Percentiles rank a stretch among this genome's conserved stretches.
These are phyloP conservation scores for Aldabrachelys gigantea DNA, from an alignment of 2,113 vertebrate genomes.

Conservation along the genomic window DNA sequence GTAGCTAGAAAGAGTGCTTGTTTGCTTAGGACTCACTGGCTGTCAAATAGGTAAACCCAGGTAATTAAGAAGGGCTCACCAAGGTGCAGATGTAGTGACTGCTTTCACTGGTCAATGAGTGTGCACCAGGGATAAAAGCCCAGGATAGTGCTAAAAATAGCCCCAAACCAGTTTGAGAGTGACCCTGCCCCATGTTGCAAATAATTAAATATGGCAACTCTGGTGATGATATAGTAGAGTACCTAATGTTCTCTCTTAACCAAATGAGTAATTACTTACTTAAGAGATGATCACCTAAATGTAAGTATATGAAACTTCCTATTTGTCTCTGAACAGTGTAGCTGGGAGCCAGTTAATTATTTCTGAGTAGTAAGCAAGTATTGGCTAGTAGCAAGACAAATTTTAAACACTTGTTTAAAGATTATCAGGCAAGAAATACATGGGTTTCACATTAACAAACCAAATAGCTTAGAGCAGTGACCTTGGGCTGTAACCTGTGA, in stretches of 20 bases:
- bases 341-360: constrained; percentile 13
- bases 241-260: background rate
- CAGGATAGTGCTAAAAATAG: background rate
- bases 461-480: background rate
- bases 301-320: background rate
- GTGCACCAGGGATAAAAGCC: background rate
- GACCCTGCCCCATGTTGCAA: background rate
- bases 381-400: background rate
- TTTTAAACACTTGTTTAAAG: constrained; percentile 40
- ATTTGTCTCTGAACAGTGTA: background rate
- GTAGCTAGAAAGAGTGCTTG: fast-evolving
- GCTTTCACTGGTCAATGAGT: background rate
- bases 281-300: background rate
- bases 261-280: background rate
- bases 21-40: background rate
- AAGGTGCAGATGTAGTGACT: background rate
- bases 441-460: background rate
- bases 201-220: background rate
- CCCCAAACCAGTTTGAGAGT: background rate
- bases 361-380: background rate
- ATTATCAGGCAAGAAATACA: background rate
- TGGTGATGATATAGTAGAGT: background rate
- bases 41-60: background rate
- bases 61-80: fast-evolving
- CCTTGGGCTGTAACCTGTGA: background rate